Base-by-base conservation (phyloP, 2,888 invertebrate species). In the Temnothorax unifasciatus region DNA sequence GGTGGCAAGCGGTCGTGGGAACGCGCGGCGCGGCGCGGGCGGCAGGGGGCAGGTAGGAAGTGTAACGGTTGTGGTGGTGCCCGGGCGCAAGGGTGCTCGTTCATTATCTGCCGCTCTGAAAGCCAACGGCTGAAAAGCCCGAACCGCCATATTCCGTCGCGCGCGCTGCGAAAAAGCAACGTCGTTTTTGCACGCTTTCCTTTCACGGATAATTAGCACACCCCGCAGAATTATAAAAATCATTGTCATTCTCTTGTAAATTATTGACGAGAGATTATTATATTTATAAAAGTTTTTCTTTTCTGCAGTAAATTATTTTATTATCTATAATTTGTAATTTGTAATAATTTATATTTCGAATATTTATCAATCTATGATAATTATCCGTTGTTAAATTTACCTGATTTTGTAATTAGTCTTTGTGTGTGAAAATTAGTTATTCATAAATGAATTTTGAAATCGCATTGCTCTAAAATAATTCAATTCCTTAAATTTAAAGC, bases 21-120 rank as follows among this genome's bases (percentile, higher is more conserved):
- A 63, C 64, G 73, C 8, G 84, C 25, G 69, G 73, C 8, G 84
- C 25, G 69, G n/a, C 41, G 38, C 73, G 76, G 21, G 69, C 38
- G 69, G 50, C 52, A 50, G 52, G 38, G 57, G 59, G 61, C 64
- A 29, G 29, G 29, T 66, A 68, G 64, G 66, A 75, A 73, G 88
- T 76, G 54, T 69, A 63, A 81, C 84, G 86, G 82, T 50, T 63
- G 86, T 76, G 76, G 74, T 79, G 69, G 75, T 54, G 83, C 69
- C 50, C 82, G 71, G 71, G 74, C 87, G 85, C 88, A 82, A 85
- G 89, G 89, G 87, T 89, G 85, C 90, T 89, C 89, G 90, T 90
- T 90, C 89, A 90, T 90, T 90, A 90, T 90, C 90, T 87, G 90
- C 89, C 89, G 77, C 79, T 68, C 85, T 89, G 87, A 89, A 89